A percentile compares a stretch with the other conserved stretches of the same genome.
phyloP scores from a whole-genome alignment of 1,140 invertebrate genomes.

The Listronotus oregonensis region DNA sequence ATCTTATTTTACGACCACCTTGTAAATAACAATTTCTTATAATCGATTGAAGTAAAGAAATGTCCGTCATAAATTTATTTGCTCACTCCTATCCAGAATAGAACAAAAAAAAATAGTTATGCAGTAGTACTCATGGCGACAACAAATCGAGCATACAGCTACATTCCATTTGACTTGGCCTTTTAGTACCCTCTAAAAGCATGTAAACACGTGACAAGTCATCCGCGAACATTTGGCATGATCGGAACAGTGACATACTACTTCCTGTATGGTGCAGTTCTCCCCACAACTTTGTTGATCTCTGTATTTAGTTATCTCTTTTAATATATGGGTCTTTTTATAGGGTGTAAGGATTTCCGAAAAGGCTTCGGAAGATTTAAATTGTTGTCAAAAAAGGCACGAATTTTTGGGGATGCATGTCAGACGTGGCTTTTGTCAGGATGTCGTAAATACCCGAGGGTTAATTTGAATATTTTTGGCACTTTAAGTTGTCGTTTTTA shows the following conservation, averaged over 20 bases:
- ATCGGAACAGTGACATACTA: conserved; percentile 21
- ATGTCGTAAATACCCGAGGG: conserved; percentile 4
- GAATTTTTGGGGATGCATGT: conserved; percentile 3
- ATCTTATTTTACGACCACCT: too few species aligned
- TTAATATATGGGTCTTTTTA: conserved; percentile 26
- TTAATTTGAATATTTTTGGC: background rate
- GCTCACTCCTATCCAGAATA: too few species aligned
- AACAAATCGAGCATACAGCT: conserved; percentile 22
- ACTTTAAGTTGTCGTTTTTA: conserved; percentile 5
- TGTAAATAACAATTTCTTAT: too few species aligned
- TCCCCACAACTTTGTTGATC: conserved; percentile 8
- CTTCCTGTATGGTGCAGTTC: conserved; percentile 19
- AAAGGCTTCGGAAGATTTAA: conserved; percentile 23
- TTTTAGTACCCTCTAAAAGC: conserved; percentile 29
- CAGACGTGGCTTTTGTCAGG: conserved; percentile 7
- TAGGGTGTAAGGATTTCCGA: conserved; percentile 32
- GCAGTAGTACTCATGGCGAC: conserved; percentile 11
- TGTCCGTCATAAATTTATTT: too few species aligned
- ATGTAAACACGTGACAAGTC: conserved; percentile 30
- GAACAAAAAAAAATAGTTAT: background rate
- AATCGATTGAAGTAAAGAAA: too few species aligned
- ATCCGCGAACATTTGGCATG: conserved; percentile 33
- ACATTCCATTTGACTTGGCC: conserved; percentile 31
- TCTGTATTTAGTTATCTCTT: conserved; percentile 27
- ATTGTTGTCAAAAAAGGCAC: conserved; percentile 19